Conservation (phyloP, 2,888 invertebrate genomes). For the Entomobrya proxima region DNA sequence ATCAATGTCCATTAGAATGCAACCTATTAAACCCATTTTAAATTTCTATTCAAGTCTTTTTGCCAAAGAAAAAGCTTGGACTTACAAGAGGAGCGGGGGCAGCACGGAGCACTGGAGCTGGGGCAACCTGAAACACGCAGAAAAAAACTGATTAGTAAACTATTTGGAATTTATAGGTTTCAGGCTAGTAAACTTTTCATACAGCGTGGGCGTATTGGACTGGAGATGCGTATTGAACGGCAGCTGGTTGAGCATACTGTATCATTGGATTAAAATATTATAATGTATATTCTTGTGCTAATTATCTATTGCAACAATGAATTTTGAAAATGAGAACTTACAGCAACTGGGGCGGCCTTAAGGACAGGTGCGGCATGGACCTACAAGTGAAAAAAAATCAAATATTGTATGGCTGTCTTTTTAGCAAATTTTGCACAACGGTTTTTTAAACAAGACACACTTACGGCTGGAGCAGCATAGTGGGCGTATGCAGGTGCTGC, state of each 20-base stretch:
- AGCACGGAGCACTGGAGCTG: background rate
- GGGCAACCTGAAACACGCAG: background rate
- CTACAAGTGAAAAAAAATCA: background rate
- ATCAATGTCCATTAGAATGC: background rate
- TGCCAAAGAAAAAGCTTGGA: background rate
- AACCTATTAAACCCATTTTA: background rate
- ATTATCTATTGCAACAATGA: background rate
- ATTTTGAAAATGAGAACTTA: conserved; percentile 11
- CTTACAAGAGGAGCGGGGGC: background rate
- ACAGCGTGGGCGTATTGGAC: conserved; percentile 40
- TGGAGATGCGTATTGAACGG: no score
- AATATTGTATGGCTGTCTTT: background rate
- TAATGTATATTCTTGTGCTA: background rate
- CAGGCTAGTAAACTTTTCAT: background rate
- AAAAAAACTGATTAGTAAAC: background rate
- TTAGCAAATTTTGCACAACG: background rate
- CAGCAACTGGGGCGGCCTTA: conserved; percentile 5
- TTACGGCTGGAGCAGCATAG: background rate
- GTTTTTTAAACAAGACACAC: background rate
- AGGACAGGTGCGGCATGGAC: background rate
- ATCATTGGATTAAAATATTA: background rate
- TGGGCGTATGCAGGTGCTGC: background rate
- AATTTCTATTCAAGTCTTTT: background rate
- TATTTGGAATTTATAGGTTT: background rate
- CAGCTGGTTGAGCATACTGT: conserved; percentile 39